Percentiles rank a stretch among this genome's conserved stretches.
These are phyloP conservation scores for Labeo rohita DNA, from an alignment of 2,113 vertebrate species.

Conservation along the genomic window DNA sequence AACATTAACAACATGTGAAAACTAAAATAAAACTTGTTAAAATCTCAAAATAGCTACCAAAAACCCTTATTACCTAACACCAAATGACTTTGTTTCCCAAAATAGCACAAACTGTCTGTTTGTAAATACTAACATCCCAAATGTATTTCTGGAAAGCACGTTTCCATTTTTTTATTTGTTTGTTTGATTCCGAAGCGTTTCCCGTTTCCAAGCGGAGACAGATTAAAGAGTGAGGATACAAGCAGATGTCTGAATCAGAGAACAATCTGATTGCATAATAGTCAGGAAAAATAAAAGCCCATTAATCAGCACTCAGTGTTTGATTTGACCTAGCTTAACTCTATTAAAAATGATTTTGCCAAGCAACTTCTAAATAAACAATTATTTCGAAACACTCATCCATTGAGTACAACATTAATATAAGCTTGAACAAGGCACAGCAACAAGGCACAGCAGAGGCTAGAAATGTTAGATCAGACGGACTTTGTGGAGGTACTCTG, in stretches of 20 bases:
- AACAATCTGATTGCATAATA: constrained; percentile 47
- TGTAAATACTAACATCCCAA: not conserved
- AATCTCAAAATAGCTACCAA: not conserved
- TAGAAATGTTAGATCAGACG: constrained; percentile 74
- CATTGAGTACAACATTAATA: not conserved
- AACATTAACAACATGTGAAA: constrained; percentile 10
- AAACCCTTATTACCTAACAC: not conserved
- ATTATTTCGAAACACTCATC: not conserved
- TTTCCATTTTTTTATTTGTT: constrained; percentile 27
- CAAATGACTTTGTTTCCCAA: not conserved
- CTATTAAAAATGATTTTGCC: not conserved
- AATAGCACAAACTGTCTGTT: not conserved
- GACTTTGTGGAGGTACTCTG: constrained; percentile 68
- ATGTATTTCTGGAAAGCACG: constrained; percentile 35
- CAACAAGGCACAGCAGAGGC: constrained; percentile 54
- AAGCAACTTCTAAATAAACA: not conserved
- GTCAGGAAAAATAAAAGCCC: constrained; percentile 15
- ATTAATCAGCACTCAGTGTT: constrained; percentile 23
- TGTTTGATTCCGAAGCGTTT: constrained; percentile 23
- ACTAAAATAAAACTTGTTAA: not conserved
- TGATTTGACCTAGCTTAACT: not conserved
- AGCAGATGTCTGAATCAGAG: constrained; percentile 17
- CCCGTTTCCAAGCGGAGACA: constrained; percentile 35
- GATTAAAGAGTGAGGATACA: constrained; percentile 35
- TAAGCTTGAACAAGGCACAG: too few species aligned